Percentiles rank a stretch among this genome's conserved stretches.
These are phyloP conservation scores for Cephus spinipes DNA, from an alignment of 2,888 invertebrate species.

Conservation along the genomic window DNA sequence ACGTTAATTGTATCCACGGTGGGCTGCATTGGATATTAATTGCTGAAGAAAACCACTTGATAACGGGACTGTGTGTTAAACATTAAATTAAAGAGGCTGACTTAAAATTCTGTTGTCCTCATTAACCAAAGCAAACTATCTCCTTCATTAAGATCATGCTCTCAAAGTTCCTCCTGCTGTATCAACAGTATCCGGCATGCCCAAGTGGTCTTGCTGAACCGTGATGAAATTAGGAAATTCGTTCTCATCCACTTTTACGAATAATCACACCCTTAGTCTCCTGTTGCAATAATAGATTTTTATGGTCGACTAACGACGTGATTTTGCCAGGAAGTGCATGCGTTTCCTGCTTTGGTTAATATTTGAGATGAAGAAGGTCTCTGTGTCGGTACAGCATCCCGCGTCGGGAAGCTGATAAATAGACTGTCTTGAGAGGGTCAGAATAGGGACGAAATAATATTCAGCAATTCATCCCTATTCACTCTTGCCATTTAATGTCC, in stretches of 20 bases:
- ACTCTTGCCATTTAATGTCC: neutral
- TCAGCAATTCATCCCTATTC: constrained; percentile 12
- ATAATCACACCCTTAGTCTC: constrained; percentile 1
- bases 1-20: no score
- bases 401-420: neutral
- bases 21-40: neutral
- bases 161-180: constrained; percentile 16
- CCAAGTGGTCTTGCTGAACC: constrained; percentile 16
- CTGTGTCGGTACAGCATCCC: neutral
- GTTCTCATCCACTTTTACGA: neutral
- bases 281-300: neutral
- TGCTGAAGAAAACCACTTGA: neutral
- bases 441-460: constrained; percentile 25
- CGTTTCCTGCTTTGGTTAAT: constrained; percentile 22
- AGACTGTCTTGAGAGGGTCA: neutral
- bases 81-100: constrained; percentile 10
- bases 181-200: constrained; percentile 10
- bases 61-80: neutral
- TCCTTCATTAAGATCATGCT: constrained; percentile 18
- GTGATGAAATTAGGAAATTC: constrained; percentile 5
- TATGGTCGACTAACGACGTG: constrained; percentile 8
- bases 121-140: constrained; percentile 16
- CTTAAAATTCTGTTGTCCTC: constrained; percentile 25
- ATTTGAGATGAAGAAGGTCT: constrained; percentile 16
- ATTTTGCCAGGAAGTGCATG: constrained; percentile 11